Evolutionary conservation across 1,140 invertebrate species (phyloP).

Genomic region (Zaprionus gabonicus): DNA sequence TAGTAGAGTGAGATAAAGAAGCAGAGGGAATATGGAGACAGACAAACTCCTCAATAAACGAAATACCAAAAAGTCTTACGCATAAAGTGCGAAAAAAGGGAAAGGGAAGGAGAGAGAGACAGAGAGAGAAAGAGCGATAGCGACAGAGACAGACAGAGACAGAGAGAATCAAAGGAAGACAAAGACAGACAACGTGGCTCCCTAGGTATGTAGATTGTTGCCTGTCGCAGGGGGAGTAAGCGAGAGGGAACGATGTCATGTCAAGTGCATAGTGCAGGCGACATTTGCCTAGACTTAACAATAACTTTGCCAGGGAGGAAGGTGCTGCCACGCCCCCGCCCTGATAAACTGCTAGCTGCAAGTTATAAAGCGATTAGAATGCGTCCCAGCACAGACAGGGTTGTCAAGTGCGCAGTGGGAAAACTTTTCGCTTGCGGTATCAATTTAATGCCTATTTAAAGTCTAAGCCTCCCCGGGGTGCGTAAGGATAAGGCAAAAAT

Average conservation of each 20-base stretch:
- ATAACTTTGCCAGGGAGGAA: slow-evolving; percentile 58
- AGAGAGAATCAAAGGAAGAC: not conserved
- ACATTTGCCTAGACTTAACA: slow-evolving; percentile 54
- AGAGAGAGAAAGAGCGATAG: slow-evolving; percentile 24
- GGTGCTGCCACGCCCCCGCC: not conserved
- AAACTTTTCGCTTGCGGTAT: slow-evolving; percentile 61
- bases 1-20: not conserved
- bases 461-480: slow-evolving; percentile 36
- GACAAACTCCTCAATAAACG: slow-evolving; percentile 9
- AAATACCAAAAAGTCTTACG: not conserved
- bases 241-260: slow-evolving; percentile 23
- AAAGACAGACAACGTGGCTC: slow-evolving; percentile 2
- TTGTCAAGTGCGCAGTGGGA: slow-evolving; percentile 16
- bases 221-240: not conserved
- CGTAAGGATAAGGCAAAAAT: slow-evolving; percentile 44
- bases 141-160: slow-evolving; percentile 7
- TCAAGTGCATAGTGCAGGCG: slow-evolving; percentile 67
- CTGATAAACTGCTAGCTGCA: slow-evolving; percentile 76
- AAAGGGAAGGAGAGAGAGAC: slow-evolving; percentile 20
- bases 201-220: slow-evolving; percentile 22
- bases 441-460: slow-evolving; percentile 80
- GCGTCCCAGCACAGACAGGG: slow-evolving; percentile 29
- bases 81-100: slow-evolving; percentile 44
- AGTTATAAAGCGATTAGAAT: slow-evolving; percentile 81
- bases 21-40: not conserved